Evolutionary conservation across 2,113 vertebrate genomes (phyloP), one percentile per base, ranked within the genome.

Genomic region (Sander vitreus): DNA sequence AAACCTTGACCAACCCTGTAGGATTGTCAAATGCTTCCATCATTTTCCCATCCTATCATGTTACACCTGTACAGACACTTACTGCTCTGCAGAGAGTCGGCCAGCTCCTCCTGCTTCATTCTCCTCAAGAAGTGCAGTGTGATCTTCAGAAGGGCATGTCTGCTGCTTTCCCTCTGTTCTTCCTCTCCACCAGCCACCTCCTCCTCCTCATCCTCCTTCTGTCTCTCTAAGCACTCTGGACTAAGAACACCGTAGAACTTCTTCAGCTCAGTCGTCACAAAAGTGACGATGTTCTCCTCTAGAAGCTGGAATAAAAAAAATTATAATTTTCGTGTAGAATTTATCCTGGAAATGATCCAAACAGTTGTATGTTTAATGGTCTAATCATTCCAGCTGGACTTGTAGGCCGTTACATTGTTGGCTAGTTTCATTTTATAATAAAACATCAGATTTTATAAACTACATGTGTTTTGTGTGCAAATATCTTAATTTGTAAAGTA

Each of bases 11-110:
- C 57, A 59, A 59, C 15, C 3, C 15, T 30, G 14, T 16, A 10
- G 58, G 55, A 25, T 25, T 5, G 23, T 25, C 59, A 21, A 9
- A 62, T 36, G 13, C 43, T 15, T n/a, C 14, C 0, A 58, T 25
- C 30, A 62, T 36, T 62, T 36, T 21, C 25, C 6, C 1, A 1
- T 64, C 23, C 1, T 47, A 4, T 66, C 39, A 65, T 65, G 2
- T 65, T 25, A 65, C 16, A 23, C 21, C 4, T 55, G 7, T 33
- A 21, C 19, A 21, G 25, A 23, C 4, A 25, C 78, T 16, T 59
- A 81, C 62, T 73, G 21, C 30, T 81, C 39, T 73, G 60, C 54
- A 81, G 53, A 50, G 1, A 51, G 21, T 73, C 70, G 21, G 78
- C 70, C 45, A 74, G n/a, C 30, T 73, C 27, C 4, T 33, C 30